A percentile compares a stretch with the other conserved stretches of the same genome.
These are phyloP conservation scores for Plutella xylostella DNA, from an alignment of 2,888 invertebrate species.

Conservation along the genomic window DNA sequence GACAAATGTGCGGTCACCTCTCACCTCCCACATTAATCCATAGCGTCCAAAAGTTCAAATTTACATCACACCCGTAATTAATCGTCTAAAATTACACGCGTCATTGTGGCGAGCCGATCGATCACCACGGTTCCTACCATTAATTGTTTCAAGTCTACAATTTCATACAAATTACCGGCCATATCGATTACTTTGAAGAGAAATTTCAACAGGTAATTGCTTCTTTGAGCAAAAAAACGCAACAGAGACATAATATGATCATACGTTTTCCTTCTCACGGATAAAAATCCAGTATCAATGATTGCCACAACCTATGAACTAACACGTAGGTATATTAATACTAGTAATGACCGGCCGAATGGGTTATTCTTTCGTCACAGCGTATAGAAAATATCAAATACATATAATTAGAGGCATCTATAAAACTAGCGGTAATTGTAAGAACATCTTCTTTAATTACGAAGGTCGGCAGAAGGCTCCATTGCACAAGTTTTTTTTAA, in stretches of 20 bases:
- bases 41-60: too few species aligned
- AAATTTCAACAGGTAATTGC: conserved; percentile 14
- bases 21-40: too few species aligned
- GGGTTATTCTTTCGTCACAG: conserved; percentile 62
- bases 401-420: conserved; percentile 57
- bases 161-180: conserved; percentile 26
- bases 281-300: conserved; percentile 56
- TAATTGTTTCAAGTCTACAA: too few species aligned
- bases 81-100: too few species aligned
- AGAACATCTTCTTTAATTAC: conserved; percentile 61
- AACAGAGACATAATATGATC: neutral
- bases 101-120: too few species aligned
- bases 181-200: conserved; percentile 38
- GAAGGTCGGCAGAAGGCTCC: too few species aligned
- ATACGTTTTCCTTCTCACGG: neutral
- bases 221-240: neutral
- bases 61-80: too few species aligned
- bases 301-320: conserved; percentile 61
- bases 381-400: conserved; percentile 66
- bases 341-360: conserved; percentile 60
- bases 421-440: conserved; percentile 64
- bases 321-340: conserved; percentile 69
- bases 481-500: too few species aligned
- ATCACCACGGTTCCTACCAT: too few species aligned
- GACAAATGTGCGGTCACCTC: too few species aligned